A percentile compares a stretch with the other conserved stretches of the same genome.
Conservation (phyloP, 2,113 vertebrate genomes). For the Patagioenas fasciata region DNA sequence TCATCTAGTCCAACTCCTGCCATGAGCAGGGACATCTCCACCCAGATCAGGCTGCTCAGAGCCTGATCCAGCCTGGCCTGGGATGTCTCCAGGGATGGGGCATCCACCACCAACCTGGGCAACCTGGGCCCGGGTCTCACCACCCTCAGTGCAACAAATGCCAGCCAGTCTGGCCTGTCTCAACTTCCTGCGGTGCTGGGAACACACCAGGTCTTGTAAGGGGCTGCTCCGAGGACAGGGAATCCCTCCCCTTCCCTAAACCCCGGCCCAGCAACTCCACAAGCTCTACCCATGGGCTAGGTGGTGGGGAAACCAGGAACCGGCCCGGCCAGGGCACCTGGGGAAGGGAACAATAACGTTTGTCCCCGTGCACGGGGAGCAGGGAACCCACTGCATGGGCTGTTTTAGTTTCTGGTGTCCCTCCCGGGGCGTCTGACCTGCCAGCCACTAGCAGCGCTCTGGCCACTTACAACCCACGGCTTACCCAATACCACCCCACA, state of each 20-base stretch:
- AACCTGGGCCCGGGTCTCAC: too few species aligned
- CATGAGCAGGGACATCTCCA: too few species aligned
- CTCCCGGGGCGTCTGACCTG: not conserved
- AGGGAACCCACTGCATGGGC: fast-evolving
- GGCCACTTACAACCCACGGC: fast-evolving
- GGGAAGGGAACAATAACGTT: not conserved
- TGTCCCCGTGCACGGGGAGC: fast-evolving
- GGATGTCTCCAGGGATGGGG: too few species aligned
- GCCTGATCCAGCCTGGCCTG: too few species aligned
- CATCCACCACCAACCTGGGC: too few species aligned
- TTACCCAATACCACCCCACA: too few species aligned
- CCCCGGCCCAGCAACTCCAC: not conserved
- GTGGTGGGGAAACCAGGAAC: not conserved
- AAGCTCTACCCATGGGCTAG: not conserved
- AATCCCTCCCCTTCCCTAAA: not conserved
- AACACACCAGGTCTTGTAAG: not conserved
- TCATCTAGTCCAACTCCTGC: too few species aligned
- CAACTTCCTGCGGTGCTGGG: not conserved
- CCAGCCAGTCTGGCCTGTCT: too few species aligned
- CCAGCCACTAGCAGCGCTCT: not conserved
- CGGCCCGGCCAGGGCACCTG: fast-evolving
- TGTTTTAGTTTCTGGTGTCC: not conserved
- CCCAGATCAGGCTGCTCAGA: too few species aligned
- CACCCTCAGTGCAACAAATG: too few species aligned
- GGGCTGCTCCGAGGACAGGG: not conserved